Evolutionary conservation across 35 echinoderm and acorn worm genomes (phyloP).

Genomic region (Hemicentrotus pulcherrimus): DNA sequence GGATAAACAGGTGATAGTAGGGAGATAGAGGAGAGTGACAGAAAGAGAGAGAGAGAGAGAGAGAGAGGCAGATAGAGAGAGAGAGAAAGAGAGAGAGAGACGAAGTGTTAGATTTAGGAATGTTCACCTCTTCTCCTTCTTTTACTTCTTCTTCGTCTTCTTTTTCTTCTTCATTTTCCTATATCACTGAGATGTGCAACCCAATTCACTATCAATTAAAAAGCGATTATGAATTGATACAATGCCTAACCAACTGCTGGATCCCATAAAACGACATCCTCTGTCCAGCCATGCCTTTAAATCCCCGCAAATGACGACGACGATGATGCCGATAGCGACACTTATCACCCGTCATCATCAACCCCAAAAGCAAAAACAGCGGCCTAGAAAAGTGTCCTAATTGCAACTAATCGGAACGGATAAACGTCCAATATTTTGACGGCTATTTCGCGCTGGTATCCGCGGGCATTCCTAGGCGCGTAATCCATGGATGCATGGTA

Average conservation of each 20-base stretch:
- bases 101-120: too few species aligned
- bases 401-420: not conserved
- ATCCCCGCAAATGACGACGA: not conserved
- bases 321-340: not conserved
- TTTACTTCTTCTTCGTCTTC: not conserved
- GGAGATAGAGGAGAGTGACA: too few species aligned
- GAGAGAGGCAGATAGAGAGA: too few species aligned
- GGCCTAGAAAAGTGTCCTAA: constrained; percentile 12
- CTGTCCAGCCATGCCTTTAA: not conserved
- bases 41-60: too few species aligned
- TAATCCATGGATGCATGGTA: not conserved
- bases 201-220: not conserved
- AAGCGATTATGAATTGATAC: not conserved
- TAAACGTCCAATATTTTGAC: constrained; percentile 17
- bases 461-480: not conserved
- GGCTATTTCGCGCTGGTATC: constrained; percentile 27
- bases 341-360: constrained; percentile 17
- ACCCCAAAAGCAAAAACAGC: not conserved
- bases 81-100: too few species aligned
- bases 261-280: not conserved
- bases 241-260: not conserved
- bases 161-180: not conserved
- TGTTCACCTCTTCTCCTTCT: not conserved
- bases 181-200: not conserved
- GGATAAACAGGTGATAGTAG: too few species aligned